phyloP scores from a whole-genome alignment of 1,140 invertebrate genomes.

The Zaprionus inermis region DNA sequence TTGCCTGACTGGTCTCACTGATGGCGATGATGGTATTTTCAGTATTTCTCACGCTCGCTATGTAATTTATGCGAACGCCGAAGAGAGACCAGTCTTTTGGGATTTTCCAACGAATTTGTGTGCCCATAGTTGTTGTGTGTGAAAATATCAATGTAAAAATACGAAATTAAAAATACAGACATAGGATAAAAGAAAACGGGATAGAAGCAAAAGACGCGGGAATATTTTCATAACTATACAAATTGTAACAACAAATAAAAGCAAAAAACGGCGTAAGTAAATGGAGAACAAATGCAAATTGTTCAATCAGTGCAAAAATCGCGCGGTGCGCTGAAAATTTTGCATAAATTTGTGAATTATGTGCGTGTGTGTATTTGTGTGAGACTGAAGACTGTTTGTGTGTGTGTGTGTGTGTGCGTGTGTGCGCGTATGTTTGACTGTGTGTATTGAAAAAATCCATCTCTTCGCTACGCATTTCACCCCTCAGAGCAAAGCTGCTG shows the following conservation, averaged over 20 bases:
- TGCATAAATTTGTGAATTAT: slow-evolving; percentile 73
- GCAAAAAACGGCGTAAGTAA: slow-evolving; percentile 77
- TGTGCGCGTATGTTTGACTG: slow-evolving; percentile 46
- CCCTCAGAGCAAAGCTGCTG: slow-evolving; percentile 58
- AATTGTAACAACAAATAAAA: slow-evolving; percentile 61
- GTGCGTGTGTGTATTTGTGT: slow-evolving; percentile 38
- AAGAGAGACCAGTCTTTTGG: slow-evolving; percentile 19
- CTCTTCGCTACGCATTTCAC: slow-evolving; percentile 79
- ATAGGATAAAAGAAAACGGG: slow-evolving; percentile 66
- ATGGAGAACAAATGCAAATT: slow-evolving; percentile 1
- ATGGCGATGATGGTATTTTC: slow-evolving; percentile 14
- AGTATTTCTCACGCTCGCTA: slow-evolving; percentile 11
- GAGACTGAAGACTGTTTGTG: slow-evolving; percentile 24
- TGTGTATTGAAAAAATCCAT: slow-evolving; percentile 78
- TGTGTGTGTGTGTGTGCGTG: slow-evolving; percentile 54
- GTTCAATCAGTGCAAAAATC: slow-evolving; percentile 27
- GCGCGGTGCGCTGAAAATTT: slow-evolving; percentile 56
- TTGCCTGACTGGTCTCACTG: background rate
- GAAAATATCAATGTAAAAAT: slow-evolving; percentile 49
- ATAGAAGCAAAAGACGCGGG: slow-evolving; percentile 73
- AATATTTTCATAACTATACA: slow-evolving; percentile 60
- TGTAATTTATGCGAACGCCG: slow-evolving; percentile 11
- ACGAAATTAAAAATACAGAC: slow-evolving; percentile 60
- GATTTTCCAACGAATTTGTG: slow-evolving; percentile 33
- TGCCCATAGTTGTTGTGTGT: slow-evolving; percentile 36